phyloP scores from a whole-genome alignment of 64 coral and sea anemone species.

The Pachyseris speciosa region DNA sequence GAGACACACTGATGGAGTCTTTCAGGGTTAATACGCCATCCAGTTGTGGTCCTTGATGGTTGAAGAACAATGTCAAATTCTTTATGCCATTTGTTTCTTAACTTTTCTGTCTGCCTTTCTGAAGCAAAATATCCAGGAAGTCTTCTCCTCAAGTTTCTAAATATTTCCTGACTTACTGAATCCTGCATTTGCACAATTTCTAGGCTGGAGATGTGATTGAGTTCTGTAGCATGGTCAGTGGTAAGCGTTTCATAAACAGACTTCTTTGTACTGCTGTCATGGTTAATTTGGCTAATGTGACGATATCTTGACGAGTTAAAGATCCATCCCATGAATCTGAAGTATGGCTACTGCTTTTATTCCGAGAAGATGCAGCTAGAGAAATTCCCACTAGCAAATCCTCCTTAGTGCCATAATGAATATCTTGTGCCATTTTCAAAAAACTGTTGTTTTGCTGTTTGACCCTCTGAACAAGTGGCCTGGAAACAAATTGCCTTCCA shows the following conservation, averaged over 20 bases:
- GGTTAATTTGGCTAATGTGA: not conserved
- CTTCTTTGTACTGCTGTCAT: slow-evolving; percentile 1
- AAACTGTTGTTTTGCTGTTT: no score
- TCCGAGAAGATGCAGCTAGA: no score
- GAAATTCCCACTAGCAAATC: no score
- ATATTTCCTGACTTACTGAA: no score
- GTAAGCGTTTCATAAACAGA: slow-evolving; percentile 22
- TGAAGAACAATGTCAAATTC: slow-evolving; percentile 27
- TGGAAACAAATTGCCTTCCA: not conserved
- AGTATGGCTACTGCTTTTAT: no score
- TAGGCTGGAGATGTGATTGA: slow-evolving; percentile 36
- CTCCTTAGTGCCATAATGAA: no score
- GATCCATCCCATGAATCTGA: not conserved
- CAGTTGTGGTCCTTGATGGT: slow-evolving; percentile 46
- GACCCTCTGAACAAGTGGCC: no score
- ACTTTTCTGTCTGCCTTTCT: slow-evolving; percentile 42
- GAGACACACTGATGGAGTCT: slow-evolving; percentile 51
- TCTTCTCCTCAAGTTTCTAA: slow-evolving; percentile 46
- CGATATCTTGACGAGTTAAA: not conserved
- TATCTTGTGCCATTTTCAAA: no score
- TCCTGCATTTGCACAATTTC: slow-evolving; percentile 54
- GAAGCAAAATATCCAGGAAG: slow-evolving; percentile 47
- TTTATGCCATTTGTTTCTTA: slow-evolving; percentile 9
- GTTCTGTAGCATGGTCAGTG: slow-evolving; percentile 29
- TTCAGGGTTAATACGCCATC: slow-evolving; percentile 28